phyloP scores from a whole-genome alignment of 2,113 vertebrate genomes.

The Miniopterus natalensis region DNA sequence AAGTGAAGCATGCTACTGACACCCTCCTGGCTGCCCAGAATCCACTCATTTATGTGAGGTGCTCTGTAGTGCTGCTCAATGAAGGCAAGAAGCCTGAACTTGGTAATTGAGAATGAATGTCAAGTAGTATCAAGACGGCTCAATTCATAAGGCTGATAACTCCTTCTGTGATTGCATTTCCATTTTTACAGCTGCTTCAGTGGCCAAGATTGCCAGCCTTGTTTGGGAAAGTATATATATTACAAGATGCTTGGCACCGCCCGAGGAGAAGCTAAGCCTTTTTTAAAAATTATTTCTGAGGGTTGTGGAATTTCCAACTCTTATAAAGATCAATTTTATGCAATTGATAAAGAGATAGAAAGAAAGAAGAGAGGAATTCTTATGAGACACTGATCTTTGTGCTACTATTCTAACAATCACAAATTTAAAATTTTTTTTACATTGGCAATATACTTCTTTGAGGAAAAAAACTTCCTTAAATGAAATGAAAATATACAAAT shows the following conservation, averaged over 20 bases:
- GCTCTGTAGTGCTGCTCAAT: constrained; percentile 83
- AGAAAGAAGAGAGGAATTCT: constrained; percentile 43
- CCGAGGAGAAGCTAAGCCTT: constrained; percentile 8
- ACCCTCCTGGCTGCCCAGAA: constrained; percentile 64
- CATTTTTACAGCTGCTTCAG: constrained; percentile 82
- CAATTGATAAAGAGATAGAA: constrained; percentile 45
- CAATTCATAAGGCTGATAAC: constrained; percentile 84
- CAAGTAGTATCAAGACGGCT: constrained; percentile 86
- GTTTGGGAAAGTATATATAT: constrained; percentile 71
- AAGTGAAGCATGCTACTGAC: constrained; percentile 68
- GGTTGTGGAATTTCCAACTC: constrained; percentile 66
- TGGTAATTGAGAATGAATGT: constrained; percentile 87
- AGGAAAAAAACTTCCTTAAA: constrained; percentile 11
- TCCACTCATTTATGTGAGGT: constrained; percentile 81
- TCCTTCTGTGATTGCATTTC: constrained; percentile 85
- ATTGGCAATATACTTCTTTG: constrained; percentile 9
- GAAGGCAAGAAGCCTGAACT: constrained; percentile 79
- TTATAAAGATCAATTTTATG: constrained; percentile 21
- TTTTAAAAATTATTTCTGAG: constrained; percentile 63
- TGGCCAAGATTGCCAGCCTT: constrained; percentile 69
- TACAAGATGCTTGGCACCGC: constrained; percentile 65
- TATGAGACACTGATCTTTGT: constrained; percentile 19
- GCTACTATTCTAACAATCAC: neutral
- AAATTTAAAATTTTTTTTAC: neutral
- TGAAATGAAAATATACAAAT: constrained; percentile 25